Evolutionary conservation across 2,888 invertebrate species (phyloP).

Genomic region (Phoronis australis): DNA sequence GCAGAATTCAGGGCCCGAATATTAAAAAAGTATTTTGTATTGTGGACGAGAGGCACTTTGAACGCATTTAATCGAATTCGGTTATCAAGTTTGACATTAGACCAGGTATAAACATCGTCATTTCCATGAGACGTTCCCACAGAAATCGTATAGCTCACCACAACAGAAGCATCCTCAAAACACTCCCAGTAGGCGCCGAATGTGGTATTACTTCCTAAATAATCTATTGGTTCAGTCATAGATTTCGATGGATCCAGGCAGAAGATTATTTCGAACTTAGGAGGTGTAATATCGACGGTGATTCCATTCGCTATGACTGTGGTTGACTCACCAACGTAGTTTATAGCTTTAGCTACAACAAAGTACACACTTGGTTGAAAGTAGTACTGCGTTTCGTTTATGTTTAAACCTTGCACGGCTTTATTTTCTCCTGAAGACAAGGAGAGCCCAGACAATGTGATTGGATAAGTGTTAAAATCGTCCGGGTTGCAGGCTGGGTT

Average conservation of each 20-base stretch:
- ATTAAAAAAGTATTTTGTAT: background rate
- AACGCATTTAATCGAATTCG: background rate
- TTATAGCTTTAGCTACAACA: slow-evolving; percentile 19
- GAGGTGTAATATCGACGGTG: slow-evolving; percentile 24
- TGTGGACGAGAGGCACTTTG: background rate
- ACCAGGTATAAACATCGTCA: background rate
- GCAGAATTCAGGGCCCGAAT: background rate
- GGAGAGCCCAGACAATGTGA: too few species aligned
- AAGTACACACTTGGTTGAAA: slow-evolving; percentile 17
- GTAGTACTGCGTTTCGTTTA: too few species aligned
- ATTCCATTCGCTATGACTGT: slow-evolving; percentile 20
- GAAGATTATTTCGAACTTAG: slow-evolving; percentile 18
- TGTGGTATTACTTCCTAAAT: slow-evolving; percentile 21
- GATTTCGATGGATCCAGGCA: slow-evolving; percentile 25
- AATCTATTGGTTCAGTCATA: slow-evolving; percentile 18
- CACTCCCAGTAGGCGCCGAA: slow-evolving; percentile 25
- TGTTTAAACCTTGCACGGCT: too few species aligned
- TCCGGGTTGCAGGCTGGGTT: too few species aligned
- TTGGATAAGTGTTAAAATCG: too few species aligned
- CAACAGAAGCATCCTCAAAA: slow-evolving; percentile 21
- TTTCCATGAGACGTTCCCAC: slow-evolving; percentile 13
- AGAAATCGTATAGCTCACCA: slow-evolving; percentile 13
- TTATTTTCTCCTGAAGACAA: too few species aligned
- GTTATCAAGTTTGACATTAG: background rate
- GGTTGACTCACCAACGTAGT: slow-evolving; percentile 22